Evolutionary conservation across 2,113 vertebrate genomes (phyloP), one percentile per base, ranked within the genome.

Genomic region (Corythaeola cristata): DNA sequence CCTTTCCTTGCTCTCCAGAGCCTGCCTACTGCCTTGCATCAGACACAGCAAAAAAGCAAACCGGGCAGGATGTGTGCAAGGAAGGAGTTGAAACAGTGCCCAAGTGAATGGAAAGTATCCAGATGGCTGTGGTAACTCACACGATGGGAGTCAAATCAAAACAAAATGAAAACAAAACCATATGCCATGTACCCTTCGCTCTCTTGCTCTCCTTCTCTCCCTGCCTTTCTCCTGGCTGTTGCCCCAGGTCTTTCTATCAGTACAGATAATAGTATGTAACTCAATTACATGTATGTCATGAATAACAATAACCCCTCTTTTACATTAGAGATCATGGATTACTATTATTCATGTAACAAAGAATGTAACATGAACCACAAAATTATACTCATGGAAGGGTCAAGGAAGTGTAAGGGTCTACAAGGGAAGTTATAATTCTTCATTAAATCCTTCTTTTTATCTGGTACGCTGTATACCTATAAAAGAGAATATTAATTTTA

Each of bases 401-500:
- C 79, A 92, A 88, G 63, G 19, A 93, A 95, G 89, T 85, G 63
- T 89, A 90, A 95, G 71, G 59, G 23, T 95, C 96, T 94, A 73
- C 47, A 73, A 49, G 94, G 85, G 93, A 83, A 60, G 78, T 77
- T 91, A 19, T 88, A 71, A 67, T 95, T 93, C 67, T 94, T 82
- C 87, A 97, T 96, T 90, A 96, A 97, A 97, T 93, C 90, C 81
- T 92, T 85, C 96, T 97, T 32, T 96, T 35, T 82, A 94, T 63
- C 94, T 98, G 87, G 90, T 86, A 74, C 1, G 44, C 88, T 94
- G 77, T 85, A 95, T 83, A 89, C 71, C 97, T 96, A 83, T 72
- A 81, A 89, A 97, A 93, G 87, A 98, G 97, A 97, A 95, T 96
- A 96, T 97, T 97, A 98, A 92, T 93, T 96, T 98, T 97, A 97